Evolutionary conservation across 2,888 invertebrate species (phyloP), one percentile per base, ranked within the genome.

Genomic region (Deilephila elpenor): DNA sequence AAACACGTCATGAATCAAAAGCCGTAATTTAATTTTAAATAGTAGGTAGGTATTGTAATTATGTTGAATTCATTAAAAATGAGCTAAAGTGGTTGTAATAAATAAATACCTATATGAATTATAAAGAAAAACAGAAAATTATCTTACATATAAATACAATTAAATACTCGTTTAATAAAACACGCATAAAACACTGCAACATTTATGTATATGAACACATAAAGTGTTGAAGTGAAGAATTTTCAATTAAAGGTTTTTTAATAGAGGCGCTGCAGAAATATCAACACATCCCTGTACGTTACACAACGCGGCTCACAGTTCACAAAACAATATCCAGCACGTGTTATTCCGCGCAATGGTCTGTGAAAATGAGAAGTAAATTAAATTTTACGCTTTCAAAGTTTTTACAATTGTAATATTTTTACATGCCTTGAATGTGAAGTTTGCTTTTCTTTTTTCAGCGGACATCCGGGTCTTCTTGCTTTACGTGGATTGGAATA

Each of bases 401-500:
- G 44, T 51, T 67, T 67, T 64, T 44, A 64, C 64, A 64, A 44
- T 64, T 44, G 67, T 51, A 67, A 51, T 67, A 51, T 67, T 67
- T 62, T 67, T 51, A 67, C 67, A 67, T 67, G 25, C 51, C 44
- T 51, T 51, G 67, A 51, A 51, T 67, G 67, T 25, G 25, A 44
- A 37, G 44, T 37, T 44, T 44, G 20, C 67, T 51, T 67, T 67
- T 8, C 25, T 67, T 67, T 67, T 67, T 67, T 51, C 19, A 7
- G 51, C 67, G 25, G 51, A 67, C 67, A 51, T 67, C 67, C 67
- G 67, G 67, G 25, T 67, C 20, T 67, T 67, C 67, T 51, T 67
- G 51, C 67, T 67, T 51, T 51, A 67, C 67, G 67, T 44, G 25
- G 44, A 67, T 67, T 67, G 67, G 44, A 67, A 72, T 72, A 67